Percentiles rank a stretch among this genome's conserved stretches.
Conservation (phyloP, 2,113 vertebrate species). For the Malurus melanocephalus region DNA sequence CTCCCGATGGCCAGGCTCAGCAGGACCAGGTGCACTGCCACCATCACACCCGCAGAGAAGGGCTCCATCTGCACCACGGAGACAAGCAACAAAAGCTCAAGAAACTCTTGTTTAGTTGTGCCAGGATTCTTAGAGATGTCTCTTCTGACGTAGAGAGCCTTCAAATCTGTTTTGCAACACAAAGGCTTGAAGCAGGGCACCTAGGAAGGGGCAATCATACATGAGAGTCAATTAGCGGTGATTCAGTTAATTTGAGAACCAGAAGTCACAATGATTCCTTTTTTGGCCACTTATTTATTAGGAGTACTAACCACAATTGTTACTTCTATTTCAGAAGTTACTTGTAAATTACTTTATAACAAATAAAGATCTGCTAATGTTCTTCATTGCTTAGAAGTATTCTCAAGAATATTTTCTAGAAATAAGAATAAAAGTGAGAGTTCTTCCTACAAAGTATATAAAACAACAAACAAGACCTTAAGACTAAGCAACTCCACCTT, state of each 20-base stretch:
- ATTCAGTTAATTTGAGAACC: background rate
- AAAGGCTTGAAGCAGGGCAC: background rate
- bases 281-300: background rate
- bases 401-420: background rate
- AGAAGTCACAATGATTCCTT: background rate
- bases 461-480: background rate
- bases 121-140: background rate
- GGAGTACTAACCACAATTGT: background rate
- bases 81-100: background rate
- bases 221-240: background rate
- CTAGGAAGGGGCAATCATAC: background rate
- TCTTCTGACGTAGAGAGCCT: background rate
- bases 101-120: background rate
- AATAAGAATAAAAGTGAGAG: background rate
- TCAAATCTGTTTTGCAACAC: background rate
- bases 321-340: background rate
- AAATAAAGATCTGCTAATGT: background rate
- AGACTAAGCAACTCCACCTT: background rate
- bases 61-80: background rate
- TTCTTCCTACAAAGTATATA: background rate
- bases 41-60: background rate
- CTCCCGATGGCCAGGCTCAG: constrained; percentile 49
- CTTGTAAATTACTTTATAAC: background rate
- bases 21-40: constrained; percentile 47
- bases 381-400: background rate